Evolutionary conservation across 2,888 invertebrate species (phyloP).

Genomic region (Nemurella pictetii): DNA sequence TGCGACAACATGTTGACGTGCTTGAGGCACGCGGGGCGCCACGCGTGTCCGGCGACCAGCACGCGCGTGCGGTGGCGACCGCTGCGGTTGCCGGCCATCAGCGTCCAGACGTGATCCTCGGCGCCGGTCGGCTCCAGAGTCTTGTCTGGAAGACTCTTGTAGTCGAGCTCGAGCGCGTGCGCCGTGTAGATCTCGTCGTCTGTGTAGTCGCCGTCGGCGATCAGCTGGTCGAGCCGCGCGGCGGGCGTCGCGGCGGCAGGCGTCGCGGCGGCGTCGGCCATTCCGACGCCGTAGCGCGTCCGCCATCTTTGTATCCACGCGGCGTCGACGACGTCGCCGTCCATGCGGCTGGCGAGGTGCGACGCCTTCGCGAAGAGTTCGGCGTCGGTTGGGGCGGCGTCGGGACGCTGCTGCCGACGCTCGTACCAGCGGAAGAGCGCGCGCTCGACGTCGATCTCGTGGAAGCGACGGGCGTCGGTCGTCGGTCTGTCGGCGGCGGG

Average conservation of each 20-base stretch:
- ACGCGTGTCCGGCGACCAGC: slow-evolving; percentile 54
- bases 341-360: slow-evolving; percentile 36
- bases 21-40: slow-evolving; percentile 53
- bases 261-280: neutral
- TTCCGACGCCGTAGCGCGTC: slow-evolving; percentile 40
- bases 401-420: slow-evolving; percentile 37
- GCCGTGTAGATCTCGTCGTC: slow-evolving; percentile 53
- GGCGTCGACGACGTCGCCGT: slow-evolving; percentile 33
- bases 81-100: slow-evolving; percentile 54
- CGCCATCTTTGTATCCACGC: slow-evolving; percentile 42
- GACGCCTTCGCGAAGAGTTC: slow-evolving; percentile 37
- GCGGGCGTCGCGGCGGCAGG: neutral
- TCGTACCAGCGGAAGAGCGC: slow-evolving; percentile 46
- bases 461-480: slow-evolving; percentile 19
- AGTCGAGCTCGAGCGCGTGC: slow-evolving; percentile 53
- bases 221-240: slow-evolving; percentile 23
- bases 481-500: neutral
- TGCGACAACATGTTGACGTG: slow-evolving; percentile 56
- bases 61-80: slow-evolving; percentile 55
- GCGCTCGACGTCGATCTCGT: slow-evolving; percentile 46
- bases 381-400: slow-evolving; percentile 2
- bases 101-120: slow-evolving; percentile 49
- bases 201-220: slow-evolving; percentile 49
- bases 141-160: slow-evolving; percentile 49
- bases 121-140: slow-evolving; percentile 22